These are phyloP conservation scores for Drosophila prosaltans DNA, from an alignment of 1,140 invertebrate genomes.

Conservation along the genomic window DNA sequence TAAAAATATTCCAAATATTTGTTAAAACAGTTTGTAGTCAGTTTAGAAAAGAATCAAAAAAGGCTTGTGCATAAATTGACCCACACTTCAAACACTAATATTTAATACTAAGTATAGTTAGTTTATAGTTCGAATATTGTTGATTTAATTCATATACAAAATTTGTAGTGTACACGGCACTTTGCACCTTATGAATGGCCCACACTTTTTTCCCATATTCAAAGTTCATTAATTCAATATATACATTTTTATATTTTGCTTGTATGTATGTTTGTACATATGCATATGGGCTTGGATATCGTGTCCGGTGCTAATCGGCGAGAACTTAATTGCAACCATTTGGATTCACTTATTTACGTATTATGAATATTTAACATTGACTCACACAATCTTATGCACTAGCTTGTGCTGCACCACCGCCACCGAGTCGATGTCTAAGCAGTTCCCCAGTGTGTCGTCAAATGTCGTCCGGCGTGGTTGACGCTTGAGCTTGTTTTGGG, in stretches of 20 bases:
- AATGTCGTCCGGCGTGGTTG: slow-evolving; percentile 52
- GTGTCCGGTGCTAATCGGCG: slow-evolving; percentile 1
- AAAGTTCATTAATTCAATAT: neutral
- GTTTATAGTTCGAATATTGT: no score
- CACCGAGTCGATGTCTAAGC: slow-evolving; percentile 80
- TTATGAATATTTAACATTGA: slow-evolving; percentile 55
- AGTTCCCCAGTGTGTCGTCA: slow-evolving; percentile 80
- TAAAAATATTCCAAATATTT: no score
- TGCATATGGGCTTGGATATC: neutral
- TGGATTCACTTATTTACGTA: slow-evolving; percentile 59
- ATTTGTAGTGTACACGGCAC: neutral
- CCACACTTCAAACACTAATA: no score
- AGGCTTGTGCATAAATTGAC: no score
- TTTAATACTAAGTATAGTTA: no score
- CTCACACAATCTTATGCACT: slow-evolving; percentile 79
- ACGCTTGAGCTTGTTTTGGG: slow-evolving; percentile 26
- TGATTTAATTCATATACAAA: no score
- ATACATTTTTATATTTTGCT: neutral
- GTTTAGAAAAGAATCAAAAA: no score
- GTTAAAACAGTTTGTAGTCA: no score
- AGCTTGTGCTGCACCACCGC: slow-evolving; percentile 82
- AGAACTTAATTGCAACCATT: slow-evolving; percentile 52
- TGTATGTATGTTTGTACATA: neutral
- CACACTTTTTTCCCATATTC: neutral
- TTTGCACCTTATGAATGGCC: neutral